Conservation (phyloP, 2,113 vertebrate species). For the Phocoena sinus region DNA sequence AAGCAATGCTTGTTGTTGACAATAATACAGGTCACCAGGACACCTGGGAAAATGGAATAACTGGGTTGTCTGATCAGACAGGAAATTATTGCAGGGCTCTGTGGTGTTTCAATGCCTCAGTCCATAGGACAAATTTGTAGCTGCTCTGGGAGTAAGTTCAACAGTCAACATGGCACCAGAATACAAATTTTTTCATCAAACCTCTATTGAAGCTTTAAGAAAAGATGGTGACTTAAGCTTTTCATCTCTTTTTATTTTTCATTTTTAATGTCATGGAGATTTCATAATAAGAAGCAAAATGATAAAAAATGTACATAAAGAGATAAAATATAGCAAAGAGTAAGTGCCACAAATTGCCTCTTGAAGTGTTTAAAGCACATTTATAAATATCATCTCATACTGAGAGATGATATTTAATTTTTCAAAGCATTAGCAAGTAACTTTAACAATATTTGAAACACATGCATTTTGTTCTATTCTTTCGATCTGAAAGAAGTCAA, state of each 20-base stretch:
- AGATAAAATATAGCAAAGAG: background rate
- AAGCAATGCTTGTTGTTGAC: background rate
- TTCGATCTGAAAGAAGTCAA: background rate
- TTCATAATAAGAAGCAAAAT: slow-evolving; percentile 49
- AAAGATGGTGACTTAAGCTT: slow-evolving; percentile 7
- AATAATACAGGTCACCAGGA: background rate
- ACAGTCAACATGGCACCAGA: slow-evolving; percentile 27
- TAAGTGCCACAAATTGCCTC: background rate
- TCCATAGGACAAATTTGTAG: background rate
- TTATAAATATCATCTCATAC: background rate
- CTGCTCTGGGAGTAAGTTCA: background rate
- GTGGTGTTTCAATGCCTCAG: background rate
- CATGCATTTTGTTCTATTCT: background rate
- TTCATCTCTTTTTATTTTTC: slow-evolving; percentile 36
- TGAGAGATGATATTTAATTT: slow-evolving; percentile 35
- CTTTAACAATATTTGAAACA: background rate
- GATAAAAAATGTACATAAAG: background rate
- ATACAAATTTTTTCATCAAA: background rate
- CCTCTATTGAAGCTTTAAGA: background rate
- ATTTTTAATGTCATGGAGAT: slow-evolving; percentile 48
- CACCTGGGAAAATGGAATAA: background rate
- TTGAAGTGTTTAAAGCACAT: slow-evolving; percentile 9
- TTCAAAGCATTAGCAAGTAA: background rate
- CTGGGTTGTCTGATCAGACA: background rate
- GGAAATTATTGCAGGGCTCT: background rate